Evolutionary conservation across 2,113 vertebrate species (phyloP).

Genomic region (Shinisaurus crocodilurus): DNA sequence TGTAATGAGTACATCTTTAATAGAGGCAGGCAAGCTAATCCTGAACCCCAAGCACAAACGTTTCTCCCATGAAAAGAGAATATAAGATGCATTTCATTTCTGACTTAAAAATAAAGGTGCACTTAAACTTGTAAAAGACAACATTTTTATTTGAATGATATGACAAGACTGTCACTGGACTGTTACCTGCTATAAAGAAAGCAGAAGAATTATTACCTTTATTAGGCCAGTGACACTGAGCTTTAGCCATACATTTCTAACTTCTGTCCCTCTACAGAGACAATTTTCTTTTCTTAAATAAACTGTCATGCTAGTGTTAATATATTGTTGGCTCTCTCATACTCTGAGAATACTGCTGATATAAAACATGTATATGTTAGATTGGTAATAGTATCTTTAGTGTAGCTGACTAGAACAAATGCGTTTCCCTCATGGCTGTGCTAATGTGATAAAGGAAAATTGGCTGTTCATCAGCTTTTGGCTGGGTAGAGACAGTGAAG

Average conservation of each 20-base stretch:
- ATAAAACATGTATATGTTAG: conserved; percentile 99
- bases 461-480: conserved; percentile 97
- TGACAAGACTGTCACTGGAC: conserved; percentile 83
- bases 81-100: conserved; percentile 76
- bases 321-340: conserved; percentile 96
- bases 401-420: conserved; percentile 99
- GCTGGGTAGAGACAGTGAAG: conserved; percentile 85
- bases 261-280: conserved; percentile 93
- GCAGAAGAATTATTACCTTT: conserved; percentile 95
- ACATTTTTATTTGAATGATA: conserved; percentile 88
- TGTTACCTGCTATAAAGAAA: conserved; percentile 91
- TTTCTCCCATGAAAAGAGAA: conserved; percentile 68
- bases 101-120: conserved; percentile 80
- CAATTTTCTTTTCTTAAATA: conserved; percentile 99
- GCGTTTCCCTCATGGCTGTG: conserved; percentile 94
- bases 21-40: conserved; percentile 37
- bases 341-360: conserved; percentile 94
- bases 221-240: conserved; percentile 93
- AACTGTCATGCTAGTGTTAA: conserved; percentile 99
- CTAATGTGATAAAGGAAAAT: conserved; percentile 99
- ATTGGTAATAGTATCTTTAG: conserved; percentile 99
- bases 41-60: conserved; percentile 59
- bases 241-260: conserved; percentile 92
- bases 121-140: conserved; percentile 87
- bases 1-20: conserved; percentile 60